Percentiles rank a stretch among this genome's conserved stretches.
Conservation (phyloP, 2,797 vertebrate genomes). For the Megaceryle alcyon region DNA sequence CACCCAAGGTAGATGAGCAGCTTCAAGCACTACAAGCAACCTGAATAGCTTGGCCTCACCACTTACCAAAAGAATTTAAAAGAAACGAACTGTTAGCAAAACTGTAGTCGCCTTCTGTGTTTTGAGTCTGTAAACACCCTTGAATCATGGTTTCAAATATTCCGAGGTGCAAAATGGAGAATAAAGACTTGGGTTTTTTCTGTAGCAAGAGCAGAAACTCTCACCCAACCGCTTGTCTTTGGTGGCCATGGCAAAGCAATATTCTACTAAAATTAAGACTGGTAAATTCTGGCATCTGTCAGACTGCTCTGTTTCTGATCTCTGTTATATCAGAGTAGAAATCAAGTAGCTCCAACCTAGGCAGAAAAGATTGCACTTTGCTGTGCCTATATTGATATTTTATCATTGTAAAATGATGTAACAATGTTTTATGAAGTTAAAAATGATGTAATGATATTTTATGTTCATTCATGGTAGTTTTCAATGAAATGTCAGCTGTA, state of each 20-base stretch:
- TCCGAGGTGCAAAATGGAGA: not conserved
- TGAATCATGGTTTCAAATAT: not conserved
- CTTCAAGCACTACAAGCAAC: not conserved
- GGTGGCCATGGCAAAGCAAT: not conserved
- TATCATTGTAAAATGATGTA: not conserved
- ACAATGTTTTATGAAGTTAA: not conserved
- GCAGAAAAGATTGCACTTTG: not conserved
- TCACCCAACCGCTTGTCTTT: not conserved
- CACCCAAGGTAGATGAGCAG: not conserved
- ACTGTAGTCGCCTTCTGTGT: rapidly evolving
- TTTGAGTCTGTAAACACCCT: not conserved
- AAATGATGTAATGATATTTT: not conserved
- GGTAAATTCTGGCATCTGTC: not conserved
- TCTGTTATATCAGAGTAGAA: not conserved
- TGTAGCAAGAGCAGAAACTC: not conserved
- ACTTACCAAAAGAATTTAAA: not conserved
- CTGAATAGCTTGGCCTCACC: not conserved
- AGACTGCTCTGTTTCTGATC: not conserved
- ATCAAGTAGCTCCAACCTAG: not conserved
- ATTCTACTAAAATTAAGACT: not conserved
- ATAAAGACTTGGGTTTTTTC: not conserved
- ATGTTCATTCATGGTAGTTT: not conserved
- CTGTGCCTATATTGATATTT: not conserved
- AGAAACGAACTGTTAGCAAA: not conserved
- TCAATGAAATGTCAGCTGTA: not conserved